Evolutionary conservation across 1,140 invertebrate genomes (phyloP), one percentile per base, ranked within the genome.

Genomic region (Bicyclus anynana): DNA sequence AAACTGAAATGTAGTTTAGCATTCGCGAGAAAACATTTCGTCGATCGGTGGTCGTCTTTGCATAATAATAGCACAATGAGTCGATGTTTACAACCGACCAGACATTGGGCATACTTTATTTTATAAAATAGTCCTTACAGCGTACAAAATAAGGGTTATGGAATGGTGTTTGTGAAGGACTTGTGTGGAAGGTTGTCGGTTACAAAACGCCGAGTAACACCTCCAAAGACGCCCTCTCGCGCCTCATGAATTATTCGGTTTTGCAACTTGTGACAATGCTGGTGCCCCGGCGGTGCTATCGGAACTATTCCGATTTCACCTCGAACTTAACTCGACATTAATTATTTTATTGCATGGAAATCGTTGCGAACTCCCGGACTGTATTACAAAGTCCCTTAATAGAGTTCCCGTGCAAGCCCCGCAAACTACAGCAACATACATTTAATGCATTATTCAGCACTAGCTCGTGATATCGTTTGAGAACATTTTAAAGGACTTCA

Each of bases 51-150:
- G 60, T 67, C 68, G 68, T 70, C 69, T 82, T 84, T 85, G 82
- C 81, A 87, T 87, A 79, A 85, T 84, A 87, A 87, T 84, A 65
- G 64, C 62, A 87, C 80, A 84, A 84, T 83, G 62, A 67, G 48
- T 65, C 65, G 60, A 69, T 69, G 66, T 29, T 23, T 59, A 59
- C 56, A 59, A 53, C 14, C 49, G 48, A 12, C 42, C 17, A 51
- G 27, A 18, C 23, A 27, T 26, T 7, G 12, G 14, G 26, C 26
- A 23, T 12, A n/a, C 42, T 17, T 2, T 18, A 47, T 18, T n/a
- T 26, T 44, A 51, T 51, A 48, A 49, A 53, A 21, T 5, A 5
- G 46, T 26, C 23, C 13, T 49, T 59, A 59, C 21, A 9, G 7
- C 37, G 4, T 40, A 49, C 17, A 14, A 4, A 44, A 29, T 49